phyloP scores from a whole-genome alignment of 2,113 vertebrate genomes.

The Dicaeum eximium region DNA sequence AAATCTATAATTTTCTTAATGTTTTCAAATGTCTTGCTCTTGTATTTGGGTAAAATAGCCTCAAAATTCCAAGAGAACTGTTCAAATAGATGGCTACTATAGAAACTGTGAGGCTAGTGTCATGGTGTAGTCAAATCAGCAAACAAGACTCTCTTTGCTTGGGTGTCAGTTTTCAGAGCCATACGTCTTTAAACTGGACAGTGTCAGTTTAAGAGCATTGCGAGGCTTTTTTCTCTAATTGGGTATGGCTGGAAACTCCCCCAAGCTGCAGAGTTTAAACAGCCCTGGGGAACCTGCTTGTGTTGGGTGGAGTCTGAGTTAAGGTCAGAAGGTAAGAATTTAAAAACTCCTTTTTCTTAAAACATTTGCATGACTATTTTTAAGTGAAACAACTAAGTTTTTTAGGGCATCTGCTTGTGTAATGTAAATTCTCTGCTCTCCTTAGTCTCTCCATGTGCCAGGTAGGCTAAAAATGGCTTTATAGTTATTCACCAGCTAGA shows the following conservation, averaged over 20 bases:
- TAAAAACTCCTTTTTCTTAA: background rate
- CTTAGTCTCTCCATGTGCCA: rapidly evolving
- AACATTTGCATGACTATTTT: rapidly evolving
- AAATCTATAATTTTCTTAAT: background rate
- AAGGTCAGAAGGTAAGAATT: background rate
- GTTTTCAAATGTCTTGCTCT: background rate
- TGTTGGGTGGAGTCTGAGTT: background rate
- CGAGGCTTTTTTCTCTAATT: background rate
- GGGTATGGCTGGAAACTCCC: background rate
- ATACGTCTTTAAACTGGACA: background rate
- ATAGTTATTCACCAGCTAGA: background rate
- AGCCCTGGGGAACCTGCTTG: rapidly evolving
- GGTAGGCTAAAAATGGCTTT: background rate
- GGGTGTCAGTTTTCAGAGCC: background rate
- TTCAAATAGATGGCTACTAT: background rate
- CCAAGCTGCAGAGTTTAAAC: background rate
- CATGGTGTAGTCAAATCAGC: background rate
- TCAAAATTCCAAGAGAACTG: background rate
- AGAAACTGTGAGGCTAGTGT: background rate
- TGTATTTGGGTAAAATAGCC: background rate
- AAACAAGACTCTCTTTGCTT: background rate
- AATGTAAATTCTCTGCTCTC: background rate
- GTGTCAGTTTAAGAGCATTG: background rate
- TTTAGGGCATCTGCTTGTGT: background rate
- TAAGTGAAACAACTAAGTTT: background rate